phyloP scores from a whole-genome alignment of 2,113 vertebrate genomes.

The Gobiocypris rarus region DNA sequence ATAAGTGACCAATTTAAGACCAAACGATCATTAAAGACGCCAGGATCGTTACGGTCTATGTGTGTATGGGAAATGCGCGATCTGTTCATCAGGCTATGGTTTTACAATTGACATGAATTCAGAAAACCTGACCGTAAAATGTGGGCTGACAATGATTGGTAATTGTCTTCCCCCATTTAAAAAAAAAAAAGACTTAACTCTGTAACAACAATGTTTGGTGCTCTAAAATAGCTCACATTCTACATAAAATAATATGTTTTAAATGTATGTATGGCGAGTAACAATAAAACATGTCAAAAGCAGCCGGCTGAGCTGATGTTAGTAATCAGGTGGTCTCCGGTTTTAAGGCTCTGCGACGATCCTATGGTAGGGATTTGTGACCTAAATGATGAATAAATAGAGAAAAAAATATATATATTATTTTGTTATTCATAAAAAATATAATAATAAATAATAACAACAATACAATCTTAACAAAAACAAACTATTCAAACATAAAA shows the following conservation, averaged over 20 bases:
- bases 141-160: not conserved
- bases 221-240: slow-evolving; percentile 23
- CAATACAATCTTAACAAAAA: not conserved
- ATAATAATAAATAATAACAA: not conserved
- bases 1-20: slow-evolving; percentile 26
- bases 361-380: slow-evolving; percentile 12
- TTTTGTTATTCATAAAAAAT: not conserved
- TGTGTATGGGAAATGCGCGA: slow-evolving; percentile 1
- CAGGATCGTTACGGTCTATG: slow-evolving; percentile 32
- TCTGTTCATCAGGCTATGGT: slow-evolving; percentile 51
- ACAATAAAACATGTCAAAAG: slow-evolving; percentile 6
- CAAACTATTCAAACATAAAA: not conserved
- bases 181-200: not conserved
- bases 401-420: not conserved
- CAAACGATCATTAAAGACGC: slow-evolving; percentile 37
- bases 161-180: slow-evolving; percentile 49
- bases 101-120: slow-evolving; percentile 12
- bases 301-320: slow-evolving; percentile 4
- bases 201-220: not conserved
- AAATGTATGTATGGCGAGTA: slow-evolving; percentile 24
- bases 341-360: slow-evolving; percentile 25
- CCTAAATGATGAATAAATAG: slow-evolving; percentile 28
- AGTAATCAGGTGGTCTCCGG: not conserved
- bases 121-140: slow-evolving; percentile 17
- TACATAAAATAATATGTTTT: slow-evolving; percentile 14